A percentile compares a stretch with the other conserved stretches of the same genome.
Conservation (phyloP, 2,797 vertebrate species). For the Phataginus tetradactyla region DNA sequence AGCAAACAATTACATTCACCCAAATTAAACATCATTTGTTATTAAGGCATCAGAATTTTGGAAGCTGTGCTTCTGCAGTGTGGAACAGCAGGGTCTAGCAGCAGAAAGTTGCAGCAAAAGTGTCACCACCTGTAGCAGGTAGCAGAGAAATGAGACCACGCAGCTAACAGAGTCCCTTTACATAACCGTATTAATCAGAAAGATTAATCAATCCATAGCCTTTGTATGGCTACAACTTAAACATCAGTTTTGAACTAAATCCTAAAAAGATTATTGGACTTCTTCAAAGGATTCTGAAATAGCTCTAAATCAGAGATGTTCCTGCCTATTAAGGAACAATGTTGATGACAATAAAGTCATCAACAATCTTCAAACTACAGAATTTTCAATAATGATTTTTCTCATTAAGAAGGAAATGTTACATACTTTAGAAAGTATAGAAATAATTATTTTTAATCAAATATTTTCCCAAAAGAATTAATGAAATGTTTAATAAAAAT, state of each 20-base stretch:
- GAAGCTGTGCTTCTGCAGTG: background rate
- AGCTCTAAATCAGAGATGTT: background rate
- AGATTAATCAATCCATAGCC: background rate
- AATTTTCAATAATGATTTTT: background rate
- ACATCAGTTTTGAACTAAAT: background rate
- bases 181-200: background rate
- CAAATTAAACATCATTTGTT: background rate
- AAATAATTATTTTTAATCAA: background rate
- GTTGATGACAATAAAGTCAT: background rate
- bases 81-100: background rate
- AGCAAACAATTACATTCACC: background rate
- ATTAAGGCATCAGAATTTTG: background rate
- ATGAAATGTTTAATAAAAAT: background rate
- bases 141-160: background rate
- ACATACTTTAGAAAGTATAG: background rate
- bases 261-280: background rate
- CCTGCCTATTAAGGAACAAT: background rate
- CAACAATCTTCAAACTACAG: background rate
- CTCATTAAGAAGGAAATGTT: background rate
- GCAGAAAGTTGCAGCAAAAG: background rate
- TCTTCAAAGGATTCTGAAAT: background rate
- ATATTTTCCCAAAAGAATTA: background rate
- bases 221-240: background rate
- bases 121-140: background rate
- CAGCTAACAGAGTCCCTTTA: background rate